Conservation (phyloP, 1,140 invertebrate genomes). For the Polyergus mexicanus region DNA sequence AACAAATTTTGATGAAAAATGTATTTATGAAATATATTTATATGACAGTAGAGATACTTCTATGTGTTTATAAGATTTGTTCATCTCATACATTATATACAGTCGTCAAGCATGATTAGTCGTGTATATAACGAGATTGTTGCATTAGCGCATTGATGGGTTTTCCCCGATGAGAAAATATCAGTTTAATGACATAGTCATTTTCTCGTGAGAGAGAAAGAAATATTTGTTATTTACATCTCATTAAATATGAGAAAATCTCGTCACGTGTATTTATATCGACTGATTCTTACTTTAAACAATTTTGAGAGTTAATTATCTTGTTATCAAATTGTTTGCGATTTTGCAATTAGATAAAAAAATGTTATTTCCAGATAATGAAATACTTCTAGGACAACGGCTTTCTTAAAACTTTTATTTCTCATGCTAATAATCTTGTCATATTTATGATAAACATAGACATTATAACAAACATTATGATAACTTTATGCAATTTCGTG, state of each 20-base stretch:
- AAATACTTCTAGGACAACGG: not conserved
- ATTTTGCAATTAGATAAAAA: not conserved
- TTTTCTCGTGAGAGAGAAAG: not conserved
- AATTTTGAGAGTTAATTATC: not conserved
- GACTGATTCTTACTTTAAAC: not conserved
- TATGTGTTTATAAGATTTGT: not conserved
- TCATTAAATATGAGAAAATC: not conserved
- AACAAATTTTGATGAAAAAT: too few species aligned
- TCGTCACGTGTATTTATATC: not conserved
- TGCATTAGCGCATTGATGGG: slow-evolving; percentile 36
- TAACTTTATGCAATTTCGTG: not conserved
- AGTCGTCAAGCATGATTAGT: slow-evolving; percentile 3
- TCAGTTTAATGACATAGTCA: not conserved
- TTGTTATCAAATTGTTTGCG: not conserved
- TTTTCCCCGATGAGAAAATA: slow-evolving; percentile 52
- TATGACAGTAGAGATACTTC: too few species aligned
- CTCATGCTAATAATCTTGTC: not conserved
- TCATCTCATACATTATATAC: not conserved
- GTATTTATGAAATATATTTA: too few species aligned
- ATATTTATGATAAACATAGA: slow-evolving; percentile 2
- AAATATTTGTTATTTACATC: not conserved
- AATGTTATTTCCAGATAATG: not conserved
- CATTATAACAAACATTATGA: too few species aligned
- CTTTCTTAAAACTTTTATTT: not conserved
- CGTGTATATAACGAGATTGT: not conserved